Base-by-base conservation (phyloP, 2,888 invertebrate species). In the Eucriotettix oculatus region DNA sequence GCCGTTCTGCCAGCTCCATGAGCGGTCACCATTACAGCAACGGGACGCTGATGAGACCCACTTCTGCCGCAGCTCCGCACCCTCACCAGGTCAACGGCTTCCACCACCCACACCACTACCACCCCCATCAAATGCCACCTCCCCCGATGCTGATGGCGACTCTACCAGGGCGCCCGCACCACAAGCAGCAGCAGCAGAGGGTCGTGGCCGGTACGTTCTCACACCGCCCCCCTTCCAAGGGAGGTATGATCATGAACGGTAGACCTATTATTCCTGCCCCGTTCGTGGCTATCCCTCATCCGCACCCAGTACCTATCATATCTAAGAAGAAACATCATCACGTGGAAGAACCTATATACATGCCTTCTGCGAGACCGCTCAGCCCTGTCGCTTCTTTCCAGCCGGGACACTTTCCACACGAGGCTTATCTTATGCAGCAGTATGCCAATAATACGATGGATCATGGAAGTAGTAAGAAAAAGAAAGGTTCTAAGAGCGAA, bases 351-450 rank as follows among this genome's bases (percentile, higher is more conserved):
- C 76, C 76, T 3, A 72, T 75, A 55, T 81, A 81, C 69, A 78
- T 80, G 76, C 79, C 80, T 9, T 77, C 77, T 55, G 75, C 75
- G 59, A 68, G 79, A 58, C 77, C 79, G 0, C 66, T 80, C 64
- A 78, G 81, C 55, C 82, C 83, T 1, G 79, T 80, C 0, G 74
- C 81, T 63, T 74, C 80, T 66, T 75, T 84, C 82, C 70, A 85
- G 81, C 66, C 82, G 76, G 68, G 80, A 76, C 67, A 78, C 75
- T 68, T 79, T 66, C 79, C 81, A 52, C 74, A 80, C 71, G 77
- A 80, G 66, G 78, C 79, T 16, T 80, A 80, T 67, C 70, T 79
- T 64, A 77, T 79, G 77, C 78, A 79, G 66, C 77, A 77, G 63
- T 81, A 80, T 66, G 75, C 77, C 10, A 29, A 29, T 29, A 29